These are phyloP conservation scores for Xenentodon cancila DNA, from an alignment of 2,797 vertebrate species.

Conservation along the genomic window DNA sequence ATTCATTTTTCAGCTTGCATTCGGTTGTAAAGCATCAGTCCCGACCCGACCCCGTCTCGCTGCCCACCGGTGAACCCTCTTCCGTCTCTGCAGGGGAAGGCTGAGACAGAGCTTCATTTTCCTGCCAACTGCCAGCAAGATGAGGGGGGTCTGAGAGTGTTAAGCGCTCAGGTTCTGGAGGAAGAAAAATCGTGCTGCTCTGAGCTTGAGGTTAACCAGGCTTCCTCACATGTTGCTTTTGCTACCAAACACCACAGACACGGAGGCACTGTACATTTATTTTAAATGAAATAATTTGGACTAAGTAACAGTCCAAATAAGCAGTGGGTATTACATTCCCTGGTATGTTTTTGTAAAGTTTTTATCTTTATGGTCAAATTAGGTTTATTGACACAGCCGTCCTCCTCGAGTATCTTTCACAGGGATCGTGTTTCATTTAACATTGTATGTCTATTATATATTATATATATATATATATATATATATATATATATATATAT, in stretches of 20 bases:
- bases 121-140: conserved; percentile 6
- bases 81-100: background rate
- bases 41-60: conserved; percentile 1
- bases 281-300: conserved; percentile 7
- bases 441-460: background rate
- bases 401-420: conserved; percentile 12
- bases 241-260: conserved; percentile 12
- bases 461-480: background rate
- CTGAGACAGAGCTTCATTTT: conserved; percentile 7
- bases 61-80: conserved; percentile 2
- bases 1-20: conserved; percentile 6
- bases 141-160: background rate
- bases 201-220: conserved; percentile 21
- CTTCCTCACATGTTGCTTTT: conserved; percentile 13
- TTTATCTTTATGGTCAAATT: conserved; percentile 16
- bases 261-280: conserved; percentile 4
- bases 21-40: conserved; percentile 16
- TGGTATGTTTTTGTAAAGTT: conserved; percentile 18
- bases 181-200: conserved; percentile 11
- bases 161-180: conserved; percentile 10
- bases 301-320: conserved; percentile 10
- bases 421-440: conserved; percentile 3
- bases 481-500: no score
- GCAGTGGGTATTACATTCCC: conserved; percentile 19
- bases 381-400: conserved; percentile 38